A percentile compares a stretch with the other conserved stretches of the same genome.
Evolutionary conservation across 2,113 vertebrate genomes (phyloP).

Genomic region (Psilopogon haemacephalus): DNA sequence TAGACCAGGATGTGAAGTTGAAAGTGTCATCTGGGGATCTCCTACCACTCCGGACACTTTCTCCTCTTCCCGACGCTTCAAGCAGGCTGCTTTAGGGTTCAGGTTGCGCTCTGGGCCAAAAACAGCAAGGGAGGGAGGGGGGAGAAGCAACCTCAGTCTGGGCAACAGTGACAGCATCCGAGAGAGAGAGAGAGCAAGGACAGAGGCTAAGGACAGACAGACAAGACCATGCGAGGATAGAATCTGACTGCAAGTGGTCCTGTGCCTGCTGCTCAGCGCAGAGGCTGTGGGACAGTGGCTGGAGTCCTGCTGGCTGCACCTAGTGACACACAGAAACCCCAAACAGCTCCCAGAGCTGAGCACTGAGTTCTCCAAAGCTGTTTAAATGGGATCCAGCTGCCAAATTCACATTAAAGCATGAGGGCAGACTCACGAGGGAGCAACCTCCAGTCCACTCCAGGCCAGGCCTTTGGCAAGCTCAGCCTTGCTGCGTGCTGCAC

Average conservation of each 20-base stretch:
- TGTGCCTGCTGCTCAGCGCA: background rate
- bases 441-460: background rate
- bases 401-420: background rate
- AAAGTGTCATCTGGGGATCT: constrained; percentile 92
- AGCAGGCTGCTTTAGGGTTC: constrained; percentile 97
- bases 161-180: background rate
- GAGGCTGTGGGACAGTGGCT: background rate
- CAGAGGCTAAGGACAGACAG: background rate
- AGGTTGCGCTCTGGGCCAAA: constrained; percentile 89
- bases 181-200: background rate
- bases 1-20: constrained; percentile 88
- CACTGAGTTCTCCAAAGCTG: constrained; percentile 8
- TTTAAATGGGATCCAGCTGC: background rate
- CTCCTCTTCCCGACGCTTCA: constrained; percentile 97
- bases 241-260: background rate
- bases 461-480: background rate
- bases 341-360: background rate
- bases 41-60: constrained; percentile 94
- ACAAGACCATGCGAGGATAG: background rate
- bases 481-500: background rate
- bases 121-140: constrained; percentile 7
- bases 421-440: background rate
- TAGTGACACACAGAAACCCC: background rate
- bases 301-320: background rate
- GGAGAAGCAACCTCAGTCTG: background rate